phyloP scores from a whole-genome alignment of 1,140 invertebrate species.

The Temnothorax longispinosus region DNA sequence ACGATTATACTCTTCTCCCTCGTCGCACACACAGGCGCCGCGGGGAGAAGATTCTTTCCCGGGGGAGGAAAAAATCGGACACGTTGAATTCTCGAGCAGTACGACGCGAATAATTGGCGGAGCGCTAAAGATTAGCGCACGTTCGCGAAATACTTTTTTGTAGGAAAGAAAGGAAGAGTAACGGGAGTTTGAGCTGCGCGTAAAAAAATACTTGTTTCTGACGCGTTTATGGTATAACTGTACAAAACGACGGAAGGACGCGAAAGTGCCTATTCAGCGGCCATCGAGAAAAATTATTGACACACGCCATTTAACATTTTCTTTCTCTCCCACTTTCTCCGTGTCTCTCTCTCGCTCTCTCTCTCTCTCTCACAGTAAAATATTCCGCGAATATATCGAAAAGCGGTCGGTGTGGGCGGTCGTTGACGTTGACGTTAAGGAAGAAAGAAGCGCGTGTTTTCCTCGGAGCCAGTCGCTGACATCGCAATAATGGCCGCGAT shows the following conservation, averaged over 20 bases:
- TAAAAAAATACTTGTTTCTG: slow-evolving; percentile 72
- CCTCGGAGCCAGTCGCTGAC: slow-evolving; percentile 35
- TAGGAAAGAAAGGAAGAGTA: background rate
- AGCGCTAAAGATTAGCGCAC: background rate
- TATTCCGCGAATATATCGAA: slow-evolving; percentile 33
- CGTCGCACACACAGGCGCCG: slow-evolving; percentile 37
- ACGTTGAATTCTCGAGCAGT: slow-evolving; percentile 62
- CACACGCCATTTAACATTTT: slow-evolving; percentile 69
- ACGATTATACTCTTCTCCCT: slow-evolving; percentile 24
- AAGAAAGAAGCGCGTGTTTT: slow-evolving; percentile 61
- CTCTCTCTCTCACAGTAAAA: slow-evolving; percentile 30
- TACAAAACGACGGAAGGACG: slow-evolving; percentile 46
- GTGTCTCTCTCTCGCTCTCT: background rate
- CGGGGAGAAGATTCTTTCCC: background rate
- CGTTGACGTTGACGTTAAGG: background rate
- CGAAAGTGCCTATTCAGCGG: slow-evolving; percentile 53
- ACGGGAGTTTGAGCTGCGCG: slow-evolving; percentile 21
- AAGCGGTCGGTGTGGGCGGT: background rate
- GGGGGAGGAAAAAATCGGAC: background rate
- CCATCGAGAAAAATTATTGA: slow-evolving; percentile 64
- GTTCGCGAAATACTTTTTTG: background rate
- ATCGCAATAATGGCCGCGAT: slow-evolving; percentile 64
- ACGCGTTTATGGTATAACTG: background rate
- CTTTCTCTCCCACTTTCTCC: background rate
- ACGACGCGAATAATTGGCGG: background rate